phyloP scores from a whole-genome alignment of 2,797 vertebrate genomes.

The Poliocrania exsul region DNA sequence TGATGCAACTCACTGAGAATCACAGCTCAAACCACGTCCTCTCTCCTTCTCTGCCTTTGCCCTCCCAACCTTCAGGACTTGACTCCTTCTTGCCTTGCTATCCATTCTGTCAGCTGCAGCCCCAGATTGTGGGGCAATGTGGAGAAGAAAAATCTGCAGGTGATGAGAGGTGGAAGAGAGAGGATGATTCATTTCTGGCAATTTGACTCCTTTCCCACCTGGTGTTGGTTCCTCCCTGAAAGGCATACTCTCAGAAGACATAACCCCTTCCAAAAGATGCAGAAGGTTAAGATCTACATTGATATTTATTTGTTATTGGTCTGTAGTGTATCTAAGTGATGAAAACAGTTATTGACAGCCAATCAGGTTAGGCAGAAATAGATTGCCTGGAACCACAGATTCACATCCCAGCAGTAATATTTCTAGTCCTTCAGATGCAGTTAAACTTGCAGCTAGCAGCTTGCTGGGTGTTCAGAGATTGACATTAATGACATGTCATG shows the following conservation, averaged over 20 bases:
- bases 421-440: neutral
- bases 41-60: neutral
- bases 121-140: neutral
- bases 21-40: neutral
- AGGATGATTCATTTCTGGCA: neutral
- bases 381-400: slow-evolving; percentile 15
- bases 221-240: neutral
- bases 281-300: neutral
- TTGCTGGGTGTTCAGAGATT: neutral
- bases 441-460: neutral
- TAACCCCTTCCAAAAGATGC: neutral
- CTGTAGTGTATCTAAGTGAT: neutral
- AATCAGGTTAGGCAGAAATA: neutral
- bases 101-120: neutral
- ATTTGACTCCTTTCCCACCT: neutral
- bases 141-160: neutral
- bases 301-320: neutral
- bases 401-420: neutral
- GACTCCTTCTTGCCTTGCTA: neutral
- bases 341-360: neutral
- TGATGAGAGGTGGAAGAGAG: neutral
- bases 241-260: neutral
- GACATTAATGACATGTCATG: neutral
- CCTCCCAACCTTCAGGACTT: neutral
- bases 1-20: neutral